phyloP scores from a whole-genome alignment of 2,797 vertebrate genomes.

The Poecile montanus region DNA sequence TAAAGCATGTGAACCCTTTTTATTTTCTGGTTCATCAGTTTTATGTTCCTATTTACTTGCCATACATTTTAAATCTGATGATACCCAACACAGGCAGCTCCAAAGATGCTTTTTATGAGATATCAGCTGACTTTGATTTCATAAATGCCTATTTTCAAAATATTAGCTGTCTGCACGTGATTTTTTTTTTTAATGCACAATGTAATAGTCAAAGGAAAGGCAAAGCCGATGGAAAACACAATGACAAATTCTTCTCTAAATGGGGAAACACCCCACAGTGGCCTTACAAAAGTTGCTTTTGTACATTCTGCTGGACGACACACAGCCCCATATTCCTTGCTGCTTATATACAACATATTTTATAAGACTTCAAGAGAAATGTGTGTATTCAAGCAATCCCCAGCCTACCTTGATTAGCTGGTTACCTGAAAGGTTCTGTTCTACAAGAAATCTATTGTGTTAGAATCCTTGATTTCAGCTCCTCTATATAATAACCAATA shows the following conservation, averaged over 20 bases:
- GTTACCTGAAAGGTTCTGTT: background rate
- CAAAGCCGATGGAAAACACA: background rate
- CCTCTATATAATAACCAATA: background rate
- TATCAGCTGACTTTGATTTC: background rate
- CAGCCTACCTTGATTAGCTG: background rate
- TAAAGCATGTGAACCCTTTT: background rate
- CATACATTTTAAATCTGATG: background rate
- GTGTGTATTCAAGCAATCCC: background rate
- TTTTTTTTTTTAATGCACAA: background rate
- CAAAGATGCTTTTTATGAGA: background rate
- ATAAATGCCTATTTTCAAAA: background rate
- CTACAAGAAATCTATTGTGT: background rate
- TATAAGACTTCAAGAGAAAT: background rate
- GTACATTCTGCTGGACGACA: background rate
- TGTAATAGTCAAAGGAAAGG: background rate
- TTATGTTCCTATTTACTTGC: constrained; percentile 23
- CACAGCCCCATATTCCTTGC: background rate
- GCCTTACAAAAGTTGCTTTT: background rate
- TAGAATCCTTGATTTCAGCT: background rate
- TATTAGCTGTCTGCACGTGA: background rate
- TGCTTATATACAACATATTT: background rate
- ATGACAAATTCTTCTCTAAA: background rate
- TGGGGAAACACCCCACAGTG: background rate
- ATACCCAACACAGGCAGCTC: background rate
- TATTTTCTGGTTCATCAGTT: constrained; percentile 34